phyloP scores from a whole-genome alignment of 1,140 invertebrate genomes.

The Mercenaria mercenaria region DNA sequence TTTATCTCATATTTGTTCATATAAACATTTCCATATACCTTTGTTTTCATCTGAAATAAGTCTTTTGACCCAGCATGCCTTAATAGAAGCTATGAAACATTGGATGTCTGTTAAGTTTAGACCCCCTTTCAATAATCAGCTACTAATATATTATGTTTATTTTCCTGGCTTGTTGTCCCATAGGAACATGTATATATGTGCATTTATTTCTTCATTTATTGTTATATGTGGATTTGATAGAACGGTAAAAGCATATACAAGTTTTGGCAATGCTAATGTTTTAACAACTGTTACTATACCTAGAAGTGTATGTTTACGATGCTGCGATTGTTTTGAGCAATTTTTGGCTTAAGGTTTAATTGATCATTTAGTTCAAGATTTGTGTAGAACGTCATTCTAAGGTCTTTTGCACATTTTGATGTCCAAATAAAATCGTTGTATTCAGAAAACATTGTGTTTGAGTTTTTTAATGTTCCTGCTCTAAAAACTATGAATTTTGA shows the following conservation, averaged over 20 bases:
- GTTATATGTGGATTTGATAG: too few relatives aligned
- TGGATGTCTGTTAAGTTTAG: not conserved
- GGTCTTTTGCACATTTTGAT: too few relatives aligned
- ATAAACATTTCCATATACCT: too few relatives aligned
- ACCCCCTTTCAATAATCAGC: not conserved
- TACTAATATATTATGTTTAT: not conserved
- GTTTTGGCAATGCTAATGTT: too few relatives aligned
- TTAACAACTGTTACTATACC: not conserved
- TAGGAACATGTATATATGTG: not conserved
- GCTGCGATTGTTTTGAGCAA: conserved; percentile 7
- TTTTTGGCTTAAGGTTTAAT: not conserved
- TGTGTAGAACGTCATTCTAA: too few relatives aligned
- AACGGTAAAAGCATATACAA: too few relatives aligned
- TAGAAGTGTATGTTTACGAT: conserved; percentile 14
- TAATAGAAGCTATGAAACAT: not conserved
- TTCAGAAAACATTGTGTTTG: not conserved
- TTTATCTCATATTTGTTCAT: not conserved
- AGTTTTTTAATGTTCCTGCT: not conserved
- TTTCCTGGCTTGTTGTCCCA: conserved; percentile 14
- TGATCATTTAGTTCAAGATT: too few relatives aligned
- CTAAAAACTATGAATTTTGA: not conserved
- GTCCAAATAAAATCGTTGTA: too few relatives aligned
- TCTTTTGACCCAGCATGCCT: not conserved
- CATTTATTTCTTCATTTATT: too few relatives aligned
- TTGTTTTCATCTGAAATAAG: too few relatives aligned